Base-by-base conservation (phyloP, 1,140 invertebrate genomes). In the Macrobrachium nipponense region DNA sequence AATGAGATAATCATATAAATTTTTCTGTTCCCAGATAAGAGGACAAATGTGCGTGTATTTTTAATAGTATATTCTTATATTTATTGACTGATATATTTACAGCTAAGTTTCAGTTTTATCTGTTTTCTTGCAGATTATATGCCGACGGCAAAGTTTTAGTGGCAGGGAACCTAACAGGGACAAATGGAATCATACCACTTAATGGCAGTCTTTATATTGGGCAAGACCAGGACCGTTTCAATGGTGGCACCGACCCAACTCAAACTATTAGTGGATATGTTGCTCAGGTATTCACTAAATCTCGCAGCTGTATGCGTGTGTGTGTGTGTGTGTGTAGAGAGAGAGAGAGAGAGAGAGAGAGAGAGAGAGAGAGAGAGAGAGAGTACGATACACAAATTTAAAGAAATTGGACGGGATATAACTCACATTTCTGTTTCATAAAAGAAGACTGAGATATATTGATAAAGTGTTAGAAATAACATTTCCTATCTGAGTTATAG, bases 141-240 rank as follows among this genome's bases (percentile, higher is more conserved):
- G 27, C 20, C 68, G 68, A 70, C 68, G 20, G 20, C 23, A 10
- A 12, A 15, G 8, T 70, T 14, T 14, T 27, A n/a, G 5, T 2
- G 4, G 23, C 18, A 7, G 68, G 36, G 23, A 5, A 15, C 7
- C 20, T 70, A 5, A 7, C 6, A 1, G 5, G 23, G n/a, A 17
- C 12, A 12, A 70, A 12, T 5, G 17, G 23, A 43, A 43, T 5
- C 23, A 5, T 70, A 5, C 68, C 68, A 2, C 68, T 70, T n/a
- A 70, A 70, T 43, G 68, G 68, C 23, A 70, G 12, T 23, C 68
- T 70, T 15, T 70, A 70, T 43, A 43, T 70, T 17, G 68, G 68
- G 5, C 68, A 70, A 70, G 68, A 70, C 18, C 68, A 70, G 68
- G 68, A 70, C 68, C n/a, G 68, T 43, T 70, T n/a, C 20, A 43